Conservation (phyloP, 1,140 invertebrate genomes). For the Drosophila obscura region DNA sequence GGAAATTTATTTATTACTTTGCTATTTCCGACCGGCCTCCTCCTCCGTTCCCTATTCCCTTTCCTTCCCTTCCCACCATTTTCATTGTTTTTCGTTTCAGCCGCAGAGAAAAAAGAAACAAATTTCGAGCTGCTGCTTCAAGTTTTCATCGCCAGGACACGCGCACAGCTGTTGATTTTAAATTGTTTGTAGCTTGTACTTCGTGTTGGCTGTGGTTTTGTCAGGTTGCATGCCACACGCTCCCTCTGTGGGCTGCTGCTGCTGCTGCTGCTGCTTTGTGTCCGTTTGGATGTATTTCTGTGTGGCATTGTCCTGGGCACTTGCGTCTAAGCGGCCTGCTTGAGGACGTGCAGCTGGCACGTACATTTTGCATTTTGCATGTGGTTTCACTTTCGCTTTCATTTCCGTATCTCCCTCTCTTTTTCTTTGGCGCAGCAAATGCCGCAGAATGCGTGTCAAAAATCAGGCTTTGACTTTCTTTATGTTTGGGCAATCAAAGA, state of each 20-base stretch:
- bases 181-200: slow-evolving; percentile 64
- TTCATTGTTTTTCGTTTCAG: slow-evolving; percentile 2
- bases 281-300: not conserved
- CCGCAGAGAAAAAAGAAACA: slow-evolving; percentile 7
- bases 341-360: slow-evolving; percentile 67
- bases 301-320: slow-evolving; percentile 68
- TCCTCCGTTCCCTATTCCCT: not conserved
- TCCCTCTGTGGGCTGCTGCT: slow-evolving; percentile 12
- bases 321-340: slow-evolving; percentile 73
- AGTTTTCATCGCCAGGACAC: slow-evolving; percentile 49
- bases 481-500: no score
- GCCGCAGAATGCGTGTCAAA: slow-evolving; percentile 66
- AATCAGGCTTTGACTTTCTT: slow-evolving; percentile 20
- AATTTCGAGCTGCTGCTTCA: slow-evolving; percentile 47
- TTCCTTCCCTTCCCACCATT: slow-evolving; percentile 6
- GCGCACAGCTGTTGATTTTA: slow-evolving; percentile 76
- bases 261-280: not conserved
- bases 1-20: slow-evolving; percentile 73
- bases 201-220: slow-evolving; percentile 65
- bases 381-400: slow-evolving; percentile 21
- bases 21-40: slow-evolving; percentile 49
- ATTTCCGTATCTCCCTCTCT: slow-evolving; percentile 1
- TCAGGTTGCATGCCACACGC: slow-evolving; percentile 39
- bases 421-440: slow-evolving; percentile 45
- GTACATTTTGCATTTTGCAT: slow-evolving; percentile 54